Percentiles rank a stretch among this genome's conserved stretches.
phyloP scores from a whole-genome alignment of 2,113 vertebrate genomes.

The Saguinus imperator region DNA sequence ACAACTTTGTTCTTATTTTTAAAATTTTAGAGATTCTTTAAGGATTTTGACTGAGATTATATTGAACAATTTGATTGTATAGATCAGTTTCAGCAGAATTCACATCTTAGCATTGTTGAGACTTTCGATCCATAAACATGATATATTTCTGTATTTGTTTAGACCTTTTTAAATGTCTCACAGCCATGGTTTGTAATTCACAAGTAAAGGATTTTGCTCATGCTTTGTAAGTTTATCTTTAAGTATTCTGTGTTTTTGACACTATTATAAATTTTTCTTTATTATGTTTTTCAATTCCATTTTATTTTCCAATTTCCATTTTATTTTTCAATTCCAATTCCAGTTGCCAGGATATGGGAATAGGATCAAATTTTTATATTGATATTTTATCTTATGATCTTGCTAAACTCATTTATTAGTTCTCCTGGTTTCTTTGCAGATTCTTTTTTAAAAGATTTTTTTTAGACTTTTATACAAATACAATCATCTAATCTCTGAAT shows the following conservation, averaged over 20 bases:
- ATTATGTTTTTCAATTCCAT: not conserved
- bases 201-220: not conserved
- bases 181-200: not conserved
- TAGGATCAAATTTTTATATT: not conserved
- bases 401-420: not conserved
- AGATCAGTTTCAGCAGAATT: not conserved
- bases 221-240: not conserved
- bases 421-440: not conserved
- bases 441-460: not conserved
- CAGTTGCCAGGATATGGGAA: not conserved
- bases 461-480: not conserved
- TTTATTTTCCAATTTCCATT: not conserved
- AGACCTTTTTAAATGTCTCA: conserved; percentile 16
- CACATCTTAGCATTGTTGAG: not conserved
- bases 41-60: not conserved
- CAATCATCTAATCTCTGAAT: not conserved
- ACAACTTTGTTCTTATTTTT: not conserved
- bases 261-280: not conserved
- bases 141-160: not conserved
- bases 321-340: not conserved
- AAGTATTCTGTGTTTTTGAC: not conserved
- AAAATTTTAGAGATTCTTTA: not conserved
- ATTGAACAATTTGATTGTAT: not conserved
- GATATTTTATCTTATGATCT: not conserved
- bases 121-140: not conserved